Base-by-base conservation (phyloP, 2,113 vertebrate species). In the Larimichthys crocea region DNA sequence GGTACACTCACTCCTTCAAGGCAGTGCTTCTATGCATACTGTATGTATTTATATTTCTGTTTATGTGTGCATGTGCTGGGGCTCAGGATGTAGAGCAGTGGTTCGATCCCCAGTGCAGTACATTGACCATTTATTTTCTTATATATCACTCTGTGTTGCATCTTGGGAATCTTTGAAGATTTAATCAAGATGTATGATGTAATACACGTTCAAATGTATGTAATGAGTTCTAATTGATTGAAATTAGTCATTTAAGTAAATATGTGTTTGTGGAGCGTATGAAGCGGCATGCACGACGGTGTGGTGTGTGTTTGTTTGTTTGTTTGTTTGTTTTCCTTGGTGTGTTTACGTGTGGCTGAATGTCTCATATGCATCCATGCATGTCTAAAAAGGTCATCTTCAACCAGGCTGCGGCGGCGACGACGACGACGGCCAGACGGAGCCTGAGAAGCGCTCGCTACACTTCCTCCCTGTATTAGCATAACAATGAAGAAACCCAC, bases 341-440 rank as follows among this genome's bases (percentile, higher is more conserved):
- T 72, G 66, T 74, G 64, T 83, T 81, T 66, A 69, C 24, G 77
- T 67, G 73, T 60, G 29, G 20, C 20, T 12, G 73, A 76, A 55
- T 57, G 74, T 82, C 88, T 88, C 71, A 80, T 82, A 79, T 80
- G 84, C 85, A 88, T 84, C 89, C 83, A 88, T 85, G 88, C 90
- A 90, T 90, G 83, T 88, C 73, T 91, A 74, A 91, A 91, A 91
- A 92, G 91, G 93, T 94, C 88, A 84, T 79, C 31, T 71, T 74
- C 68, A 87, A 85, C 56, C 79, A 64, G 79, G 79, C 80, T 68
- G 69, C 56, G 5, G 61, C 26, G 56, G 62, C 46, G 42, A 65
- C 29, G 14, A 65, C 29, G 14, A 53, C 46, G 49, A 65, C 29
- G 14, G 71, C 52, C 82, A 76, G 78, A 74, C 86, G 7, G 48